Base-by-base conservation (phyloP, 2,113 vertebrate genomes). In the Eretmochelys imbricata region DNA sequence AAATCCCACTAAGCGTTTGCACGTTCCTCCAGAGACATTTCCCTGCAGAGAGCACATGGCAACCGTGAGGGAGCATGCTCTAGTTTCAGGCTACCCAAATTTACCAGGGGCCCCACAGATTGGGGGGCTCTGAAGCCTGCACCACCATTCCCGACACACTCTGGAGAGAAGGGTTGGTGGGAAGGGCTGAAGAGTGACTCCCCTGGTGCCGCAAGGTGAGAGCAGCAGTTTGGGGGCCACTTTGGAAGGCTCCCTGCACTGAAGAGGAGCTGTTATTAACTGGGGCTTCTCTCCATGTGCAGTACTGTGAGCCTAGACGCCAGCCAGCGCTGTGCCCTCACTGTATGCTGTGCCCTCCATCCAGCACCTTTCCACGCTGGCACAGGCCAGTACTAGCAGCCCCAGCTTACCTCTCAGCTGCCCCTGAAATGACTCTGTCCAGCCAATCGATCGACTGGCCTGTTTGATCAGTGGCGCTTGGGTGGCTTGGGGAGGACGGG, bases 331-430 rank as follows among this genome's bases (percentile, higher is more conserved):
- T 31, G 42, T 48, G 54, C 55, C 79, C 59, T 48, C 78, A 27
- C 35, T 38, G 7, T 22, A 7, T 46, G 72, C 42, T 27, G 72
- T 46, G 42, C 72, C 38, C 72, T 13, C 22, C 22, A 46, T 13
- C 50, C 51, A 76, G 42, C 80, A 6, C 65, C 49, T 20, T 24
- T 13, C 16, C 38, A 82, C 31, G 8, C 48, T 38, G 35, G 1
- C 3, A 48, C 9, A 35, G 35, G 50, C 49, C 62, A 5, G 19
- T 31, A 65, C 31, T 20, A n/a, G 48, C 13, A 27, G n/a, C 46
- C 72, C 13, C 1, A 10, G 59, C 17, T 83, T 97, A 97, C 97
- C 97, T 90, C 42, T 59, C 25, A 2, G 82, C 13, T 1, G 5
- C 42, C 38, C 4, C 5, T 5, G 79, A 48, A 10, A 50, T 35